These are phyloP conservation scores for Asobara japonica DNA, from an alignment of 1,140 invertebrate species.

Conservation along the genomic window DNA sequence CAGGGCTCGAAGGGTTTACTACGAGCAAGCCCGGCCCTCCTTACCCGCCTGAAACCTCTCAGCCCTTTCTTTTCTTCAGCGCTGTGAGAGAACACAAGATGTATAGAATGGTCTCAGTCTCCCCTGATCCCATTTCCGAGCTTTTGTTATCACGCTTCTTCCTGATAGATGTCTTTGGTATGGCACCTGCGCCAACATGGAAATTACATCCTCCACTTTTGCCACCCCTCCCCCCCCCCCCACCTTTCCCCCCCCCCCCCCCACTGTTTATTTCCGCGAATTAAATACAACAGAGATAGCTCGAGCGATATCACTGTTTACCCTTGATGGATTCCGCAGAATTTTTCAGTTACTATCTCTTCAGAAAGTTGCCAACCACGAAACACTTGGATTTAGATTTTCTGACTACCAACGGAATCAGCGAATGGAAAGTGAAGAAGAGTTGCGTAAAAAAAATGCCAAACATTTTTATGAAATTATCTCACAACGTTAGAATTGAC, in stretches of 20 bases:
- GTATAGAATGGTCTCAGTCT: constrained; percentile 24
- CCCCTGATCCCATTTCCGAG: constrained; percentile 38
- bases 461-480: too few relatives aligned
- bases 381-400: too few relatives aligned
- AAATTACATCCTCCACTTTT: constrained; percentile 47
- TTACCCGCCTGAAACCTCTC: neutral
- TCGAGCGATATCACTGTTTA: neutral
- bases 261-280: constrained; percentile 52
- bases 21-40: neutral
- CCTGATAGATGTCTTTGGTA: constrained; percentile 63
- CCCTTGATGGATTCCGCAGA: neutral
- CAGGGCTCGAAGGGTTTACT: constrained; percentile 21
- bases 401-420: too few relatives aligned
- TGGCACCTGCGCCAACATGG: constrained; percentile 59
- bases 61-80: neutral
- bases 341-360: too few relatives aligned
- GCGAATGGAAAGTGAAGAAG: too few relatives aligned
- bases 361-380: too few relatives aligned
- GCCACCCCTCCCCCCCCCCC: too few relatives aligned
- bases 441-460: too few relatives aligned
- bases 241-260: too few relatives aligned
- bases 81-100: neutral
- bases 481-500: neutral
- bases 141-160: constrained; percentile 49
- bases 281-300: constrained; percentile 44